Base-by-base conservation (phyloP, 1,140 invertebrate species). In the Drosophila pruinosa region DNA sequence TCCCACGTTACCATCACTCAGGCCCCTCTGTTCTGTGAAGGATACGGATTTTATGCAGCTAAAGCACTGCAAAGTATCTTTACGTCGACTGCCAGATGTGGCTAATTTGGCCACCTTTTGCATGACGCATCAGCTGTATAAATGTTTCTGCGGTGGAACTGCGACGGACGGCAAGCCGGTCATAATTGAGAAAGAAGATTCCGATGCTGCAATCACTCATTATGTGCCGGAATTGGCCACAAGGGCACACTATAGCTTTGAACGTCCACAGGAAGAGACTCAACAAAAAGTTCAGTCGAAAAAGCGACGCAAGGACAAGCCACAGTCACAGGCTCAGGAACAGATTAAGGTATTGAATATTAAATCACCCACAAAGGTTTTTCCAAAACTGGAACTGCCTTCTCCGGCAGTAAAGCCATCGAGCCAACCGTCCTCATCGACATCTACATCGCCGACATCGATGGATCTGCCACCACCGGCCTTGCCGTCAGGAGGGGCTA, bases 91-190 rank as follows among this genome's bases (percentile, higher is more conserved):
- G 28, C 53, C 75, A 0, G 72, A 89, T 14, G 52, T 90, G 4
- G 72, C 62, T 6, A 89, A 91, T 50, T 53, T 91, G 21, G 89
- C 88, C 12, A 73, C 65, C 0, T 91, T 82, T 52, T 91, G 91
- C 41, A 90, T 91, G 86, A 74, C 88, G 4, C 91, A 91, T 64
- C 74, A 88, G 41, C 61, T 91, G 4, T 91, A 91, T 48, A 91
- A 91, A 36, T 91, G 91, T 48, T 90, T 86, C 41, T 91, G 91
- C 28, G 85, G 90, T 2, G 86, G 85, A 3, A 47, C 67, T 0
- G 72, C 78, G 0, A 6, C 21, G 4, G 77, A 82, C 0, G 90
- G 90, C 24, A 80, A 82, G 39, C 85, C 85, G 0, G 65, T 91
- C 12, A 14, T 90, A 1, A 86, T 91, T 24, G 79, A 90, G 4